These are phyloP conservation scores for Delphinapterus leucas DNA, from an alignment of 2,113 vertebrate species.

Conservation along the genomic window DNA sequence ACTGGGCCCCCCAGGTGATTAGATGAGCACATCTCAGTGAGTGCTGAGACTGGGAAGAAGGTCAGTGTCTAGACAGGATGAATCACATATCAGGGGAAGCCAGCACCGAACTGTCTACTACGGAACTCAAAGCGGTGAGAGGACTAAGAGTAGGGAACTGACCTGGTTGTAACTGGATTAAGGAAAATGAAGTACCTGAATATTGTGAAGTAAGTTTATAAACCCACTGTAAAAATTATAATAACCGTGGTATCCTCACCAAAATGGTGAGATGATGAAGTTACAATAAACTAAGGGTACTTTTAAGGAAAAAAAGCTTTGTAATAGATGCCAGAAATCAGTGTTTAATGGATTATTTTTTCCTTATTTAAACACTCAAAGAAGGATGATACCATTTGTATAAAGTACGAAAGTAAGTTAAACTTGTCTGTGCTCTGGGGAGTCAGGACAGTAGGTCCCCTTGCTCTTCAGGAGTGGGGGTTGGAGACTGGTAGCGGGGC, in stretches of 20 bases:
- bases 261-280: neutral
- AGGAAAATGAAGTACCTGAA: neutral
- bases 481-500: neutral
- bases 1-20: neutral
- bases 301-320: neutral
- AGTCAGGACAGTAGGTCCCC: neutral
- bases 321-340: neutral
- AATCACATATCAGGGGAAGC: neutral
- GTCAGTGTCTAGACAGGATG: neutral
- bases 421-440: neutral
- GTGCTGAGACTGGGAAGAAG: neutral
- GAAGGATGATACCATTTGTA: neutral
- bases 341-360: neutral
- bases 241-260: neutral
- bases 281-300: neutral
- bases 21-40: neutral
- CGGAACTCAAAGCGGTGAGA: neutral
- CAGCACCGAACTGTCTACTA: accelerated
- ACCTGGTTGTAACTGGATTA: neutral
- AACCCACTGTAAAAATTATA: neutral
- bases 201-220: neutral
- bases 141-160: neutral
- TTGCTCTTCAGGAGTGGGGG: neutral
- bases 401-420: neutral
- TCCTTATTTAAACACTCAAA: neutral